Base-by-base conservation (phyloP, 2,888 invertebrate genomes). In the Agriopis aurantiaria region DNA sequence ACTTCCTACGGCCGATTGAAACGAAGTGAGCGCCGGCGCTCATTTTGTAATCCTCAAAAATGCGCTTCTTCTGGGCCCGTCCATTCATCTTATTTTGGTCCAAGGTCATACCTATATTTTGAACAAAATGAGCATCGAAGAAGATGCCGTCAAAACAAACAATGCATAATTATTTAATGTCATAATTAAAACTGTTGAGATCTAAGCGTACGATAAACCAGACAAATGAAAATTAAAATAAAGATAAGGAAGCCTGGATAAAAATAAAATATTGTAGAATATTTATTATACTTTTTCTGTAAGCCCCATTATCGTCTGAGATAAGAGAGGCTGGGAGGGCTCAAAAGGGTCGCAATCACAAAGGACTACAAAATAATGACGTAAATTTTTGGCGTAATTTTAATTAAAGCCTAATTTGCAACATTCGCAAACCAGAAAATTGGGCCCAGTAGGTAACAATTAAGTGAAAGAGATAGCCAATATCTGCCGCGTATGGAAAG, bases 351-450 rank as follows among this genome's bases (percentile, higher is more conserved):
- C 85, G 81, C 82, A 82, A 84, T 87, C 86, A 91, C 91, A 91
- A 91, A 91, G 87, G 85, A 74, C 83, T 75, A 75, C 80, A 78
- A 78, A 85, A 87, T 90, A 89, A 91, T 89, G 89, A 88, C 85
- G 82, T 82, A 83, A 82, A 90, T 88, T 90, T 91, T 87, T 85
- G 88, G 79, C 84, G 85, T 87, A 85, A 90, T 89, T 91, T 91
- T 92, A 91, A 91, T 91, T 91, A 91, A 88, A 88, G 83, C 83
- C 88, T 89, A 90, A 91, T 91, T 91, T 88, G 87, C 78, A 83
- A 88, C 88, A 87, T 85, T 88, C 78, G 76, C 81, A 80, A 84
- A 85, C 85, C 80, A 82, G 87, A 85, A 88, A 86, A 88, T 88
- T 86, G 82, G 76, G 76, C 81, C 81, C 85, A 82, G 79, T 79